Evolutionary conservation across 2,888 invertebrate genomes (phyloP).

Genomic region (Eupithecia exiguata): DNA sequence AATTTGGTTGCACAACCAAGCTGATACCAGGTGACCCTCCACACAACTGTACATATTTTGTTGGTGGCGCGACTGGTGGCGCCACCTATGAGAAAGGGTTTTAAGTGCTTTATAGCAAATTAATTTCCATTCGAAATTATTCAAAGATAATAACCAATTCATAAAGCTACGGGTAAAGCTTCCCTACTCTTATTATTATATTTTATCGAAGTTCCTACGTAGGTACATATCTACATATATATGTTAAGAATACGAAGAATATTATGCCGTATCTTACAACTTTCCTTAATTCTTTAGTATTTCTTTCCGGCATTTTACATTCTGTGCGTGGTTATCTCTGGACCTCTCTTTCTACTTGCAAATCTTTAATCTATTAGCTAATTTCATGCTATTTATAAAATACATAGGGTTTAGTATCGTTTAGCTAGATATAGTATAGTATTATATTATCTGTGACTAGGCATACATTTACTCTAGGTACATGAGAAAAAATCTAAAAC

Average conservation of each 20-base stretch:
- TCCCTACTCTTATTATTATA: background rate
- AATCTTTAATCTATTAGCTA: background rate
- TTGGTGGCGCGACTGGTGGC: too few species aligned
- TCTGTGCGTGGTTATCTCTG: slow-evolving; percentile 42
- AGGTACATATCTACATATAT: background rate
- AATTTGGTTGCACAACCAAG: too few species aligned
- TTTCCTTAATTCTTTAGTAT: background rate
- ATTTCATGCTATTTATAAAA: background rate
- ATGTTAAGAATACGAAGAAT: background rate
- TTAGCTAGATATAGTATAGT: too few species aligned
- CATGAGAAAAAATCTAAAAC: too few species aligned
- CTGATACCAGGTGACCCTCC: too few species aligned
- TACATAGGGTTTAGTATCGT: background rate
- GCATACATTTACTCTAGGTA: too few species aligned
- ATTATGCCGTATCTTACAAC: background rate
- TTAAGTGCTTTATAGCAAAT: background rate
- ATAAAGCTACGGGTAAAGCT: background rate
- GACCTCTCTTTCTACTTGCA: slow-evolving; percentile 42
- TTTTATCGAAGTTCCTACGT: background rate
- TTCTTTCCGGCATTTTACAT: slow-evolving; percentile 2
- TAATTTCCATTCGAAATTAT: background rate
- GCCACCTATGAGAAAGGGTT: too few species aligned
- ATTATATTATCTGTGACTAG: too few species aligned
- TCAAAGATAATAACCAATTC: background rate
- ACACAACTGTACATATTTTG: too few species aligned